Conservation (phyloP, 2,113 vertebrate genomes). For the Pseudorectes ferrugineus region DNA sequence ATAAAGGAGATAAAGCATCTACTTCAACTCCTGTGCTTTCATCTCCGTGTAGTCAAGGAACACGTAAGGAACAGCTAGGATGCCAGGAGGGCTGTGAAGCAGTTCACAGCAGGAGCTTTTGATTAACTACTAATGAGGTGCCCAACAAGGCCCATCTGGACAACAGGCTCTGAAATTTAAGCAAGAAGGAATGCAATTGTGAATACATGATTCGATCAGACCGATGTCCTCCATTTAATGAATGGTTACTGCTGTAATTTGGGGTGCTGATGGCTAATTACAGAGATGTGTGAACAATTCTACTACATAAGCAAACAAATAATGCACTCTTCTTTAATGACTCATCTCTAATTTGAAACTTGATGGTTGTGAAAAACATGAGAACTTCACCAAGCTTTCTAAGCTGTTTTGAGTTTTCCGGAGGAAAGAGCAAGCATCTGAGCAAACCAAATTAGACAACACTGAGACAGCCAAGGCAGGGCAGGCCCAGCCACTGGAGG, state of each 20-base stretch:
- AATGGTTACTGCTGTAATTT: neutral
- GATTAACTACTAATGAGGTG: slow-evolving; percentile 33
- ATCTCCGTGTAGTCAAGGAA: neutral
- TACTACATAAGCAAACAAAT: neutral
- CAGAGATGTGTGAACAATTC: neutral
- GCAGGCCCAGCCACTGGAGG: neutral
- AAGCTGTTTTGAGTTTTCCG: neutral
- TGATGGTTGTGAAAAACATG: neutral
- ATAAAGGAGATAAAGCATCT: neutral
- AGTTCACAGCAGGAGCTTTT: slow-evolving; percentile 36
- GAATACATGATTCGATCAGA: neutral
- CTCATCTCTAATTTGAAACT: neutral
- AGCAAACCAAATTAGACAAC: neutral
- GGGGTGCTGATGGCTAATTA: neutral
- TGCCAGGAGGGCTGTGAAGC: slow-evolving; percentile 8
- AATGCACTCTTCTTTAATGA: neutral
- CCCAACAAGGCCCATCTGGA: slow-evolving; percentile 27
- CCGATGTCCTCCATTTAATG: neutral
- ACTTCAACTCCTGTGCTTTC: neutral
- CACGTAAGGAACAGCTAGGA: neutral
- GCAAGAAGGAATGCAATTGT: neutral
- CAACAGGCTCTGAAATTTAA: slow-evolving; percentile 11
- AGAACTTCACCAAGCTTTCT: neutral
- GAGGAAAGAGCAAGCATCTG: neutral
- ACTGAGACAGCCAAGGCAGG: neutral